These are phyloP conservation scores for Lepisosteus oculatus DNA, from an alignment of 2,113 vertebrate genomes.

Conservation along the genomic window DNA sequence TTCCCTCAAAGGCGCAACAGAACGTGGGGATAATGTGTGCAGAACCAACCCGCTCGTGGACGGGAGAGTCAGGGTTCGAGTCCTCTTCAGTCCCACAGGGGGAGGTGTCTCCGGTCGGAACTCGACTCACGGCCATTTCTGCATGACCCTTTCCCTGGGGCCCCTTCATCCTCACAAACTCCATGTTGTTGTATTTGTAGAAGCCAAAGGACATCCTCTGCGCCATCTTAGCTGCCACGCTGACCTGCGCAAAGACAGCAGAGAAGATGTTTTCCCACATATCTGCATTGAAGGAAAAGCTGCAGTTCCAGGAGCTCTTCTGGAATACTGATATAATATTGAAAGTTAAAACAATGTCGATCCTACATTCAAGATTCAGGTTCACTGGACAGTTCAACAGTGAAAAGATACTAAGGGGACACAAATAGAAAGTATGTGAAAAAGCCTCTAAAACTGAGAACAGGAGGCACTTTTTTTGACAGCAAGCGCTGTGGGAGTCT, in stretches of 20 bases:
- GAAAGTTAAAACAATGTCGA: no score
- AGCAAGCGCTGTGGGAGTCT: no score
- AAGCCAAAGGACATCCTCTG: slow-evolving; percentile 97
- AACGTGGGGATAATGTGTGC: neutral
- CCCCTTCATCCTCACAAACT: slow-evolving; percentile 98
- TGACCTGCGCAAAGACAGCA: slow-evolving; percentile 69
- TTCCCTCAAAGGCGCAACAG: no score
- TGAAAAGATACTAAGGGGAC: no score
- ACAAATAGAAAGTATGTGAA: no score
- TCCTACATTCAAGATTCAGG: no score
- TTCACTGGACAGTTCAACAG: no score
- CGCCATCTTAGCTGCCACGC: slow-evolving; percentile 96
- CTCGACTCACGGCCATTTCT: slow-evolving; percentile 94
- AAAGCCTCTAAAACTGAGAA: no score
- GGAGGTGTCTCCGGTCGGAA: slow-evolving; percentile 91
- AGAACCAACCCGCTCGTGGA: slow-evolving; percentile 82
- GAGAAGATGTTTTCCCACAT: neutral
- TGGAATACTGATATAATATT: no score
- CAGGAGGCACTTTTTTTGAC: no score
- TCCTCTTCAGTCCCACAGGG: slow-evolving; percentile 89
- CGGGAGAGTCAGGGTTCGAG: slow-evolving; percentile 80
- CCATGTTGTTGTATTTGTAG: slow-evolving; percentile 98
- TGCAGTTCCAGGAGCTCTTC: neutral
- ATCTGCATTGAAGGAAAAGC: neutral
- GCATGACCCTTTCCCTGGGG: slow-evolving; percentile 97